Base-by-base conservation (phyloP, 2,797 vertebrate genomes). In the Phataginus tetradactyla region DNA sequence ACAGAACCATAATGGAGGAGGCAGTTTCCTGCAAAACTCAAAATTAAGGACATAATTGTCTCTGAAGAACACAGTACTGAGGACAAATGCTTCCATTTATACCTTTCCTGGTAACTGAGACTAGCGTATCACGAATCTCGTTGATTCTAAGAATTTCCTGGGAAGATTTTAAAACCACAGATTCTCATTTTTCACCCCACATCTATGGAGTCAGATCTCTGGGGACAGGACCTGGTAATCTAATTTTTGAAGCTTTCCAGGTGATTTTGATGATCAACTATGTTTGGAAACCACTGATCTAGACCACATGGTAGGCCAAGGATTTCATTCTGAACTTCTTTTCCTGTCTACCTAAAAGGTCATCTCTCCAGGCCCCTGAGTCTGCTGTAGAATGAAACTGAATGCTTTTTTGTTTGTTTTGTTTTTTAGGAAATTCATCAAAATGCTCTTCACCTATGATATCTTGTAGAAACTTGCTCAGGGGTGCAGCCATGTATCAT, bases 381-480 rank as follows among this genome's bases (percentile, higher is more conserved):
- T 93, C 27, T 64, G 12, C 45, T 39, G 6, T 57, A 80, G 74
- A 92, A 69, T 80, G 53, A 97, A 94, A 78, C 13, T 21, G 20
- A 27, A 20, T 77, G 15, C 63, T 14, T 2, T 45, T 90, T 64
- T 81, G 18, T 77, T 79, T 57, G 11, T 53, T 55, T 78, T 84
- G 23, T 77, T 72, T 79, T 55, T 61, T 3, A 57, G 27, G n/a
- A 86, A 91, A 91, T 79, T 90, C 17, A 84, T 87, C 29, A 69
- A 93, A 92, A 83, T 57, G 1, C 5, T 49, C 11, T 29, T 92
- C 27, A 51, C 39, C 39, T 74, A 64, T 84, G 75, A 75, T 5
- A 63, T 91, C 64, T 69, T 69, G 1, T 61, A 92, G 89, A 94
- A 92, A 81, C 12, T 95, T 93, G 49, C 17, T 96, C 66, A 79